Conservation (phyloP, 2,888 invertebrate species). For the Caenorhabditis drosophilae region DNA sequence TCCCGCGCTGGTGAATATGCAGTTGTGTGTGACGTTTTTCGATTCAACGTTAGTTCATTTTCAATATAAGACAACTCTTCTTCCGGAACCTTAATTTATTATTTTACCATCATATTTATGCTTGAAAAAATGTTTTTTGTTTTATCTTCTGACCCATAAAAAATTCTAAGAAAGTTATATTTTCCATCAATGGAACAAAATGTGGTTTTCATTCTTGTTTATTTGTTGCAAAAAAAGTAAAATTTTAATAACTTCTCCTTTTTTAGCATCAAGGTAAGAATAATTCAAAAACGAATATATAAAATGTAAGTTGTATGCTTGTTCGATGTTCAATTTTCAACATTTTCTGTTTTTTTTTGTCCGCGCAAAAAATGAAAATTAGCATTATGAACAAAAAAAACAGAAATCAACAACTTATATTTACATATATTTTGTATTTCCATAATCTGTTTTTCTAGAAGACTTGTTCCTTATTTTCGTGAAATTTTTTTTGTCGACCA, state of each 20-base stretch:
- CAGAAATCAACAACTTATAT: too few relatives aligned
- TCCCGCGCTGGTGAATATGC: constrained; percentile 48
- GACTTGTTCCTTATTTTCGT: background rate
- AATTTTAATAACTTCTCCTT: too few relatives aligned
- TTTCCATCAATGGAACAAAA: too few relatives aligned
- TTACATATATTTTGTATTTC: too few relatives aligned
- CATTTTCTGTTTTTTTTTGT: background rate
- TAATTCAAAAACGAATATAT: constrained; percentile 2
- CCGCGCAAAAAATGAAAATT: background rate
- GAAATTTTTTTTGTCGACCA: background rate
- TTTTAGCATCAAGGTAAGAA: too few relatives aligned
- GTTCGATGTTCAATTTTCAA: too few relatives aligned
- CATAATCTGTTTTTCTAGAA: background rate
- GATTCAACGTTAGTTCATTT: constrained; percentile 41
- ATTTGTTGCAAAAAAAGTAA: too few relatives aligned
- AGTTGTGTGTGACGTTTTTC: constrained; percentile 56
- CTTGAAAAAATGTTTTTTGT: background rate
- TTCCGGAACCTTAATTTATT: constrained; percentile 42
- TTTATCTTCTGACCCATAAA: too few relatives aligned
- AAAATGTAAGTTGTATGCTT: too few relatives aligned
- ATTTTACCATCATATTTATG: background rate
- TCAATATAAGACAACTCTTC: constrained; percentile 44
- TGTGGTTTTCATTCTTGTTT: too few relatives aligned
- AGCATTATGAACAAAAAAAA: too few relatives aligned
- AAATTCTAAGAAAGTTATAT: too few relatives aligned